Conservation (phyloP, 2,888 invertebrate species). For the Mythimna loreyi region DNA sequence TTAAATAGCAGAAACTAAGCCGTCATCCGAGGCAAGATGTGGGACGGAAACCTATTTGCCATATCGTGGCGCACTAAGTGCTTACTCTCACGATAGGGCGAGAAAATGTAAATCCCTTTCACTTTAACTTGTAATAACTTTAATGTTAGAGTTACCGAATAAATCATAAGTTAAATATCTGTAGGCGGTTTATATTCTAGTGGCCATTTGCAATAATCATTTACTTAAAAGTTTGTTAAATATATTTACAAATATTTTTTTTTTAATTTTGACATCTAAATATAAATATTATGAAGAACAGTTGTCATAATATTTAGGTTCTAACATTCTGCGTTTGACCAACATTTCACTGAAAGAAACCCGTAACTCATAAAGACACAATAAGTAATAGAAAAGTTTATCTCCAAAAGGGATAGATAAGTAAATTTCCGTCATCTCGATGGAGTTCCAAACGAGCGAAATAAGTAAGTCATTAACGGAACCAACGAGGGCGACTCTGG, state of each 20-base stretch:
- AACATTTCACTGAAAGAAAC: constrained; percentile 3
- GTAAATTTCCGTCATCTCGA: constrained; percentile 68
- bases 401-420: constrained; percentile 42
- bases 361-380: constrained; percentile 14
- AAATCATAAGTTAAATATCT: constrained; percentile 4
- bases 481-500: constrained; percentile 66
- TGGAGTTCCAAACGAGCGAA: constrained; percentile 73
- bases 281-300: not conserved
- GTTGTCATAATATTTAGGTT: not conserved
- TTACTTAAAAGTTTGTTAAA: not conserved
- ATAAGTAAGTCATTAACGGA: constrained; percentile 79
- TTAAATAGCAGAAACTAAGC: constrained; percentile 57
- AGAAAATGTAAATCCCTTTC: constrained; percentile 59
- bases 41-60: constrained; percentile 72
- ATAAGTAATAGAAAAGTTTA: constrained; percentile 33
- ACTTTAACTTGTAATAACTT: constrained; percentile 46
- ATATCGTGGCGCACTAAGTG: constrained; percentile 64
- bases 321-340: not conserved
- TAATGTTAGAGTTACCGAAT: constrained; percentile 24
- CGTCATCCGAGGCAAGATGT: constrained; percentile 56
- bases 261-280: not conserved
- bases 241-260: not conserved
- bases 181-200: not conserved
- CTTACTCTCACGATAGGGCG: constrained; percentile 68
- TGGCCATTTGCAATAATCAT: not conserved